Percentiles rank a stretch among this genome's conserved stretches.
Conservation (phyloP, 2,888 invertebrate genomes). For the Cyclophora punctaria region DNA sequence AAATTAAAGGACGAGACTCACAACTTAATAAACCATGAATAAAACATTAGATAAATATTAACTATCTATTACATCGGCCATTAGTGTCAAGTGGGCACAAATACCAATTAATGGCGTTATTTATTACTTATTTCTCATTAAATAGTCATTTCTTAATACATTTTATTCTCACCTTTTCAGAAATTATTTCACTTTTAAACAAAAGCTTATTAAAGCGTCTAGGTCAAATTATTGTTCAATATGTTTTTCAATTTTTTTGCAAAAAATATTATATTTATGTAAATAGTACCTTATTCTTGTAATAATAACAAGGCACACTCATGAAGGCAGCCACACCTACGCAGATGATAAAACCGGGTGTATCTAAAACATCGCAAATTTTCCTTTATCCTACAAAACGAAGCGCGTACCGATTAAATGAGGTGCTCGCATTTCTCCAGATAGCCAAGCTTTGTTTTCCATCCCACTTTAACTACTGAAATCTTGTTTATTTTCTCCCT, state of each 20-base stretch:
- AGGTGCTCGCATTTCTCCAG: slow-evolving; percentile 74
- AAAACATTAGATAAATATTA: slow-evolving; percentile 9
- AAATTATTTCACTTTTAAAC: too few species aligned
- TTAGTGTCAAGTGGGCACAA: neutral
- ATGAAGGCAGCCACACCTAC: slow-evolving; percentile 10
- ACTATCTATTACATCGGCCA: slow-evolving; percentile 7
- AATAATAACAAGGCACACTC: too few species aligned
- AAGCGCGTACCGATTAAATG: slow-evolving; percentile 74
- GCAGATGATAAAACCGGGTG: slow-evolving; percentile 26
- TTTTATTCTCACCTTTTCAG: too few species aligned
- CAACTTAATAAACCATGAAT: slow-evolving; percentile 13
- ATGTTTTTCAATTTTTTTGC: too few species aligned
- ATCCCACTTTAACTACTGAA: slow-evolving; percentile 32
- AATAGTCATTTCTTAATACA: neutral
- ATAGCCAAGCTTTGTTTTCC: slow-evolving; percentile 53
- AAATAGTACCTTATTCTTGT: too few species aligned
- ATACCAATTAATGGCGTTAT: neutral
- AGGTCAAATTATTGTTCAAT: too few species aligned
- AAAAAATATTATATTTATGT: too few species aligned
- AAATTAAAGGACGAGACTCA: slow-evolving; percentile 16
- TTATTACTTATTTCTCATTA: neutral
- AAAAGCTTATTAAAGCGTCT: too few species aligned
- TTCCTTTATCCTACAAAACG: slow-evolving; percentile 66
- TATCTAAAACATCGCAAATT: slow-evolving; percentile 56
- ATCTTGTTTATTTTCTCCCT: slow-evolving; percentile 33